Percentiles rank a stretch among this genome's conserved stretches.
phyloP scores from a whole-genome alignment of 2,797 vertebrate species.

The Podargus strigoides region DNA sequence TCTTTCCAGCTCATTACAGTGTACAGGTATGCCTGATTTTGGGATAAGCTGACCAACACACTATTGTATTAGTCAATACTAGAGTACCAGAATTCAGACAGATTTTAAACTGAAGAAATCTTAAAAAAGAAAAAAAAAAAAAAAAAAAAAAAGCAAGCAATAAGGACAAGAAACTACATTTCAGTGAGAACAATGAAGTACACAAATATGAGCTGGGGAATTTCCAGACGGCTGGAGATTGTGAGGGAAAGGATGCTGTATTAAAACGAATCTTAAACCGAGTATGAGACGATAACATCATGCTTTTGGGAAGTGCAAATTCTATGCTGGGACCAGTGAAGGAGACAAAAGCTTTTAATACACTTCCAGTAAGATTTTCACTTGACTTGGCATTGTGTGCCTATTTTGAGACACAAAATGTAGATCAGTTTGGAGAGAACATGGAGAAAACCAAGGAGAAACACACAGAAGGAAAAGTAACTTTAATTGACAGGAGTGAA shows the following conservation, averaged over 20 bases:
- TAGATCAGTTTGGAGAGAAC: not conserved
- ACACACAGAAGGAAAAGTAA: not conserved
- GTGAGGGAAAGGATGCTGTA: not conserved
- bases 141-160: not conserved
- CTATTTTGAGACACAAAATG: not conserved
- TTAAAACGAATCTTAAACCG: not conserved
- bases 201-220: not conserved
- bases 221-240: not conserved
- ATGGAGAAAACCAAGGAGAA: not conserved
- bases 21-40: not conserved
- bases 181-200: not conserved
- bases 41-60: not conserved
- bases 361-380: not conserved
- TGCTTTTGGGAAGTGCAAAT: not conserved
- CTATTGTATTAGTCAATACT: not conserved
- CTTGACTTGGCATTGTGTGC: not conserved
- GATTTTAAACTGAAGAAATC: not conserved
- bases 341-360: not conserved
- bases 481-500: not conserved
- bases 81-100: not conserved
- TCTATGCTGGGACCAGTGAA: not conserved
- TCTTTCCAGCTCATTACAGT: not conserved
- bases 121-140: too few relatives aligned
- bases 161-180: not conserved
- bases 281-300: not conserved